Percentiles rank a stretch among this genome's conserved stretches.
Evolutionary conservation across 1,140 invertebrate genomes (phyloP).

Genomic region (Periplaneta americana): DNA sequence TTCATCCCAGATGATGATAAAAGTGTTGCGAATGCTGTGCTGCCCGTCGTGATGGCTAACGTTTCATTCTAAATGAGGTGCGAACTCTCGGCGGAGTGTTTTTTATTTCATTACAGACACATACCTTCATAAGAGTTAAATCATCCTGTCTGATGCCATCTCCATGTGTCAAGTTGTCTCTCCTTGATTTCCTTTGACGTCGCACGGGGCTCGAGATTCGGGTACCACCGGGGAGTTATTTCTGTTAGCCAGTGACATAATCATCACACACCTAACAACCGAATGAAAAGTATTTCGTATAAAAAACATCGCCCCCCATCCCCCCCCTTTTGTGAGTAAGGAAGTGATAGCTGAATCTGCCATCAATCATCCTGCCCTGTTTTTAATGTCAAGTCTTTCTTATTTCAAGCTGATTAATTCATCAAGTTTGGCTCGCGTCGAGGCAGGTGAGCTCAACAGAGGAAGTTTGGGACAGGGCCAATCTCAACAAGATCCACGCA

Average conservation of each 20-base stretch:
- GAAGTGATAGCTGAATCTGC: not conserved
- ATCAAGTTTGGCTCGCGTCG: not conserved
- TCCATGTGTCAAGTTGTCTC: not conserved
- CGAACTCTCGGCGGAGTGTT: not conserved
- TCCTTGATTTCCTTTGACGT: not conserved
- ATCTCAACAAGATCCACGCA: not conserved
- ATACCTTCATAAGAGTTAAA: not conserved
- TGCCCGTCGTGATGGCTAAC: not conserved
- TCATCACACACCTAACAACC: not conserved
- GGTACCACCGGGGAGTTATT: not conserved
- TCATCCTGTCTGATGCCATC: not conserved
- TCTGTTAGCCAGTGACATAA: not conserved
- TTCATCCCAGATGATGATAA: too few species aligned
- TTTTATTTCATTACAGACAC: too few species aligned
- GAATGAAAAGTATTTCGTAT: not conserved
- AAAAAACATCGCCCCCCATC: not conserved
- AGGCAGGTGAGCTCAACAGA: not conserved
- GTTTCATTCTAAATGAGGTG: not conserved
- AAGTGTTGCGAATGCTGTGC: not conserved
- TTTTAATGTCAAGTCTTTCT: slow-evolving; percentile 7
- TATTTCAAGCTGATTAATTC: slow-evolving; percentile 5
- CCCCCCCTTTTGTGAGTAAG: not conserved
- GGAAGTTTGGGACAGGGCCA: not conserved
- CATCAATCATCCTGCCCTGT: slow-evolving; percentile 1
- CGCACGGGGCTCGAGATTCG: not conserved